phyloP scores from a whole-genome alignment of 2,113 vertebrate species.

The Corvus hawaiiensis region DNA sequence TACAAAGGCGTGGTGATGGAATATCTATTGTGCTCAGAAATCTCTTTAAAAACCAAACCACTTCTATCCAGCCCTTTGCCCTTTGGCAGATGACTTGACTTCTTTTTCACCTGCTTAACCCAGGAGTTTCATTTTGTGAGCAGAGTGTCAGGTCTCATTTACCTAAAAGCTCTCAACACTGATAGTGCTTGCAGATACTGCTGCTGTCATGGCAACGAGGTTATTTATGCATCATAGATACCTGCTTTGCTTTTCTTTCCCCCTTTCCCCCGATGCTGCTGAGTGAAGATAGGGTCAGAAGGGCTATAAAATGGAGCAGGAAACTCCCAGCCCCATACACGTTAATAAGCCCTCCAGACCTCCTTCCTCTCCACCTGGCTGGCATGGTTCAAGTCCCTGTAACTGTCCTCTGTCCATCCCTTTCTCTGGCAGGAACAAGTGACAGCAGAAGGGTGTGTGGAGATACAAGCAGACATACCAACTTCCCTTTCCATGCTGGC shows the following conservation, averaged over 20 bases:
- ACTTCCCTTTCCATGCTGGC: fast-evolving
- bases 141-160: conserved; percentile 22
- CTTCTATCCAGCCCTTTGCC: neutral
- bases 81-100: neutral
- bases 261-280: neutral
- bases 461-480: neutral
- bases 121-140: neutral
- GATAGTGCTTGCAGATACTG: conserved; percentile 24
- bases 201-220: conserved; percentile 55
- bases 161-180: conserved; percentile 6
- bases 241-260: neutral
- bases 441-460: neutral
- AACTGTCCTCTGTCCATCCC: neutral
- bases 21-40: neutral
- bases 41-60: neutral
- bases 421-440: neutral
- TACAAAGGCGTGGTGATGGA: neutral
- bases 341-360: neutral
- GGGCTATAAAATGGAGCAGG: neutral
- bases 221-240: conserved; percentile 50
- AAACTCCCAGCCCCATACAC: neutral
- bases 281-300: neutral
- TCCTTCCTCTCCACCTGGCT: neutral
- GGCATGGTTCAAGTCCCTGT: neutral
- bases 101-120: neutral